Percentiles rank a stretch among this genome's conserved stretches.
These are phyloP conservation scores for Phenganax subtilis DNA, from an alignment of 92 coral and sea anemone species.

Conservation along the genomic window DNA sequence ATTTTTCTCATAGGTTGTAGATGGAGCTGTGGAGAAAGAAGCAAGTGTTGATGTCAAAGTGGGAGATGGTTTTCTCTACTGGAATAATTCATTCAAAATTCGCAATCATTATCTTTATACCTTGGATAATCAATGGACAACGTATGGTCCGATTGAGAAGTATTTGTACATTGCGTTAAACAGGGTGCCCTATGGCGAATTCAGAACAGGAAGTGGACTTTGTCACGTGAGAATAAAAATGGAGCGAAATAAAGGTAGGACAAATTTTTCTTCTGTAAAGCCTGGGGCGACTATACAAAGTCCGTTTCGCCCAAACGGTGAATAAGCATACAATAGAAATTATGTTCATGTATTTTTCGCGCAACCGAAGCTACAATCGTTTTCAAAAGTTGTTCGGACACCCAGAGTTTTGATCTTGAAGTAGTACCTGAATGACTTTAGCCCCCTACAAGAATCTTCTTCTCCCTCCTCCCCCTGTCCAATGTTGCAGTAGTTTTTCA, in stretches of 20 bases:
- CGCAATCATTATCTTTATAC: conserved; percentile 58
- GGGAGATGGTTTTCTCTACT: conserved; percentile 59
- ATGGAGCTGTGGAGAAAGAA: conserved; percentile 65
- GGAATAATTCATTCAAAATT: conserved; percentile 51
- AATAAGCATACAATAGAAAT: too few species aligned
- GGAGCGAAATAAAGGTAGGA: conserved; percentile 54
- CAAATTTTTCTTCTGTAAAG: neutral
- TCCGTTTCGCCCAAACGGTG: too few species aligned
- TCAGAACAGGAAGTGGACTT: conserved; percentile 78
- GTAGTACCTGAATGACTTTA: too few species aligned
- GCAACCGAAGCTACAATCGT: too few species aligned
- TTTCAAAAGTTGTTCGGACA: too few species aligned
- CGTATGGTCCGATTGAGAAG: conserved; percentile 71
- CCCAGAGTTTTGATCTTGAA: too few species aligned
- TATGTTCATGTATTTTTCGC: too few species aligned
- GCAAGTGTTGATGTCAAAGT: conserved; percentile 65
- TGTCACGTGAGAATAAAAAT: conserved; percentile 71
- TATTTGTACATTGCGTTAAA: conserved; percentile 73
- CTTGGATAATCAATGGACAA: conserved; percentile 62
- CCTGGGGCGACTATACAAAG: too few species aligned
- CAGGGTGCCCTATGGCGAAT: conserved; percentile 67
- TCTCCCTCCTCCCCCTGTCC: too few species aligned
- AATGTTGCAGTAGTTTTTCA: too few species aligned
- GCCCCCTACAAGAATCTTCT: too few species aligned
- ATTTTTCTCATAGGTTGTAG: conserved; percentile 42